phyloP scores from a whole-genome alignment of 2,113 vertebrate genomes.

The Sceloporus tristichus region DNA sequence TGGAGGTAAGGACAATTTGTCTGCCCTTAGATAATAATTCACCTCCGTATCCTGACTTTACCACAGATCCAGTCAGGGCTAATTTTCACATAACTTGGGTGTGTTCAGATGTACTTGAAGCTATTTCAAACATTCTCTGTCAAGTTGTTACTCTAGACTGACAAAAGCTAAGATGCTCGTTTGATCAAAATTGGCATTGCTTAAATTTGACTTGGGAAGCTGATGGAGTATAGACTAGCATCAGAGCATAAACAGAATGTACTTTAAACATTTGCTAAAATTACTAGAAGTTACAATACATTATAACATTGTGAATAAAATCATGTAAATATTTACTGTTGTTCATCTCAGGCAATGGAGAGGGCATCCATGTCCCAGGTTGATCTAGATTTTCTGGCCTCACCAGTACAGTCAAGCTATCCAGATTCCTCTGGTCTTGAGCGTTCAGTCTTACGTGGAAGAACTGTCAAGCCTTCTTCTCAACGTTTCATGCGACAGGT shows the following conservation, averaged over 20 bases:
- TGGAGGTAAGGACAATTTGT: slow-evolving; percentile 52
- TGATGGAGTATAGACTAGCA: not conserved
- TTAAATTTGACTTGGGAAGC: not conserved
- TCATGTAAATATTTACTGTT: not conserved
- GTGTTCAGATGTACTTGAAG: not conserved
- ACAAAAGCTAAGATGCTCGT: too few species aligned
- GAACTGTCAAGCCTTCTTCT: slow-evolving; percentile 73
- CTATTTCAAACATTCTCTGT: not conserved
- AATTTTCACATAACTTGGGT: too few species aligned
- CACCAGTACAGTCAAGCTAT: slow-evolving; percentile 68
- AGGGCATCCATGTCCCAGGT: slow-evolving; percentile 65
- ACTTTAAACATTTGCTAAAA: not conserved
- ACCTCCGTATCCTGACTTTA: not conserved
- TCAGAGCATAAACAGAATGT: not conserved
- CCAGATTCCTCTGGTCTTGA: slow-evolving; percentile 63
- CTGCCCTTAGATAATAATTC: too few species aligned
- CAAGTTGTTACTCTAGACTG: too few species aligned
- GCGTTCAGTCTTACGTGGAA: slow-evolving; percentile 60
- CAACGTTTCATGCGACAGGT: slow-evolving; percentile 82
- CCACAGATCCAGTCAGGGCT: not conserved
- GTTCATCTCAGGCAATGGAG: slow-evolving; percentile 77
- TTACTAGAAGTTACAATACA: not conserved
- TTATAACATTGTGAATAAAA: not conserved
- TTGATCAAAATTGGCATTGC: too few species aligned
- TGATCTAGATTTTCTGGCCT: slow-evolving; percentile 69